These are phyloP conservation scores for Troglohyphantes excavatus DNA, from an alignment of 2,888 invertebrate species.

Conservation along the genomic window DNA sequence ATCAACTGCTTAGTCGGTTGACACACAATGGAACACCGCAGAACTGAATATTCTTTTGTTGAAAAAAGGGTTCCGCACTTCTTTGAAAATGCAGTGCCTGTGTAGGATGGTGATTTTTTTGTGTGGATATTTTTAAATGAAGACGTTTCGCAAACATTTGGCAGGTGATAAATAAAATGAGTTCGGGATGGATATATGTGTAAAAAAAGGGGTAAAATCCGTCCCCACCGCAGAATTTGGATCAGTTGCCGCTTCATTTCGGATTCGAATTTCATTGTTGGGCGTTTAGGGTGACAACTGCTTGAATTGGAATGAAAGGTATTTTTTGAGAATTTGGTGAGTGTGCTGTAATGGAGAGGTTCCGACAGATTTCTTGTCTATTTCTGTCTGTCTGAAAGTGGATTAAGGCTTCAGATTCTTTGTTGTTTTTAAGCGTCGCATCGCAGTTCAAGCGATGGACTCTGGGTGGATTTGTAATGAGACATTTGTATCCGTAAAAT, in stretches of 20 bases:
- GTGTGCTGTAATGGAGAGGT: neutral
- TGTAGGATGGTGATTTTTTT: no score
- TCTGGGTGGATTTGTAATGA: neutral
- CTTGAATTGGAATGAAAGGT: neutral
- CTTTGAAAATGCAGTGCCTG: neutral
- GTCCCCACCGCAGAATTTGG: constrained; percentile 17
- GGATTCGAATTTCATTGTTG: constrained; percentile 55
- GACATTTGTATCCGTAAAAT: neutral
- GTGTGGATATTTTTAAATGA: constrained; percentile 1
- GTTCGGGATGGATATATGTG: neutral
- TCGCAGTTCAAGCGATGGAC: neutral
- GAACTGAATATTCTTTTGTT: constrained; percentile 31
- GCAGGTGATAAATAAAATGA: constrained; percentile 57
- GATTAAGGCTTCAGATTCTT: neutral
- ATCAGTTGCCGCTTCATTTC: constrained; percentile 12
- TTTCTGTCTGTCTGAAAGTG: neutral
- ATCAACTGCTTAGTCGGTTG: constrained; percentile 61
- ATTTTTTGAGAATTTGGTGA: neutral
- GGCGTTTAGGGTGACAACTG: neutral
- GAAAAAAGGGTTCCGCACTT: constrained; percentile 8
- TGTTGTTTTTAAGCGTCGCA: neutral
- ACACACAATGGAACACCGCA: constrained; percentile 54
- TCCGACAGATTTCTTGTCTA: neutral
- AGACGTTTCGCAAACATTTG: constrained; percentile 47
- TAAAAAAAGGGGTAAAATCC: constrained; percentile 33